Percentiles rank a stretch among this genome's conserved stretches.
These are phyloP conservation scores for Semotilus atromaculatus DNA, from an alignment of 2,797 vertebrate species.

Conservation along the genomic window DNA sequence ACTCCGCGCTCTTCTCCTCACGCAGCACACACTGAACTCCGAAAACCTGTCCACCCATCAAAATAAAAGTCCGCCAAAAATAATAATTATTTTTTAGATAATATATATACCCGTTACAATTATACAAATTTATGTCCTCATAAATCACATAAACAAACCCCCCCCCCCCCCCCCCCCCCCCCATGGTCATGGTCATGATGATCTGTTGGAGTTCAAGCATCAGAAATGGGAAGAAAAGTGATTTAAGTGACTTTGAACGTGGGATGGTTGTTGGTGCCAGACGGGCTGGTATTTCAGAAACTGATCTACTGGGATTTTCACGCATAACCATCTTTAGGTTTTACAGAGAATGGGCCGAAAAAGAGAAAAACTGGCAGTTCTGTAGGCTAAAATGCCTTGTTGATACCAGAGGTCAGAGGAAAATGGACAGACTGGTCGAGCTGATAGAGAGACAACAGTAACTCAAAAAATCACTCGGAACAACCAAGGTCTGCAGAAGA, in stretches of 20 bases:
- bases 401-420: conserved; percentile 48
- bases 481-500: not conserved
- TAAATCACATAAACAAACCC: too few relatives aligned
- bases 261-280: not conserved
- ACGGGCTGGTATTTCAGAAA: not conserved
- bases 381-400: conserved; percentile 45
- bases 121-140: too few relatives aligned
- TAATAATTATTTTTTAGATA: too few relatives aligned
- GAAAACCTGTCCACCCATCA: too few relatives aligned
- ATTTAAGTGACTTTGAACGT: not conserved
- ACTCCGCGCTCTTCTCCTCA: too few relatives aligned
- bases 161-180: too few relatives aligned
- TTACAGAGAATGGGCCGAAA: not conserved
- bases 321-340: not conserved
- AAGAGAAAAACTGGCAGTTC: conserved; percentile 20
- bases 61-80: too few relatives aligned
- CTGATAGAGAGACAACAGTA: not conserved
- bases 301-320: not conserved
- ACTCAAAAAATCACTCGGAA: not conserved
- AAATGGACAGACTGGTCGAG: conserved; percentile 37
- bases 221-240: not conserved
- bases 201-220: not conserved
- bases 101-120: too few relatives aligned
- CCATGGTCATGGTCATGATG: not conserved
- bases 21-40: too few relatives aligned